Base-by-base conservation (phyloP, 2,888 invertebrate genomes). In the Eurytoma adleriae region DNA sequence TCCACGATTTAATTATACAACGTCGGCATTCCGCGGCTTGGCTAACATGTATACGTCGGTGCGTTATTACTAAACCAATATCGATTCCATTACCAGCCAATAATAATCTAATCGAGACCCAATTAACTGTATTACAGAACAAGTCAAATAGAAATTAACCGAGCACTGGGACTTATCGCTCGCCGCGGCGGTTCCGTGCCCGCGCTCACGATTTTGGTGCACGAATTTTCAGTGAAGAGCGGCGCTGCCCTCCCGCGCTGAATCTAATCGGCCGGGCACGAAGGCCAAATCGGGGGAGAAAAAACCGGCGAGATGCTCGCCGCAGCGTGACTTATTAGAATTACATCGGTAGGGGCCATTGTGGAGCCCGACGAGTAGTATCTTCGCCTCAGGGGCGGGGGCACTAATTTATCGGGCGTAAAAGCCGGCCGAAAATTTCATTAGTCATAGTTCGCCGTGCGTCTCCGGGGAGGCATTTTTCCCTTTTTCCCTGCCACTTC, bases 321-420 rank as follows among this genome's bases (percentile, higher is more conserved):
- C 30, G 20, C 74, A 24, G 74, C 73, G 70, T 79, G 72, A 78
- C 75, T 76, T 79, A 79, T 81, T 81, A 81, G 76, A 76, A 79
- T 81, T 75, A 72, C 81, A 76, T 76, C 52, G 76, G 24, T 50
- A 20, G 18, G 16, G 16, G 54, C 16, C 16, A 16, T 16, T 64
- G 40, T 48, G 48, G 40, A 40, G 40, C 3, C 24, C 13, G 30
- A 0, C 14, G 61, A 14, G 61, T 14, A 64, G 13, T 48, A 30
- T 18, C 4, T 16, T 40, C 40, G n/a, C 30, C 30, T 40, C 16
- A 4, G 20, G 18, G 54, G 54, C n/a, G 54, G n/a, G 13, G 5
- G 54, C n/a, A n/a, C 54, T 40, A 54, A 54, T 54, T 54, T 59
- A 59, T 20, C 57, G 20, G 61, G 30, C 24, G 27, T 52, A 62